Conservation (phyloP, 2,888 invertebrate genomes). For the Neuroscelio doddi region DNA sequence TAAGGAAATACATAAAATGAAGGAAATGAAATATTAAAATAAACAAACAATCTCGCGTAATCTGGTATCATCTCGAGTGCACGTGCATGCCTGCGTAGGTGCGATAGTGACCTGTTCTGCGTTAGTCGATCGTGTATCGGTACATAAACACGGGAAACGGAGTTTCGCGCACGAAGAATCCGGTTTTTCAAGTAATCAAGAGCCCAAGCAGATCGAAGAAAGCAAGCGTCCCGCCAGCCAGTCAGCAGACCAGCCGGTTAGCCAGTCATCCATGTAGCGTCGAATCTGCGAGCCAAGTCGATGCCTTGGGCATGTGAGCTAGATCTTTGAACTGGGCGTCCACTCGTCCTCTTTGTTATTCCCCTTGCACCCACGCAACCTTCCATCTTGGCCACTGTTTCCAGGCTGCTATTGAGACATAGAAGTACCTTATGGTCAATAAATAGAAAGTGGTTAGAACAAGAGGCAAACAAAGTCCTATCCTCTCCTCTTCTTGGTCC, state of each 20-base stretch:
- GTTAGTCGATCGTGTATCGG: slow-evolving; percentile 45
- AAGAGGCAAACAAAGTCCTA: slow-evolving; percentile 30
- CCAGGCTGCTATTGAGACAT: slow-evolving; percentile 62
- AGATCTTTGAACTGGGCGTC: slow-evolving; percentile 54
- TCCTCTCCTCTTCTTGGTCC: slow-evolving; percentile 34
- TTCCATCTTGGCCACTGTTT: slow-evolving; percentile 54
- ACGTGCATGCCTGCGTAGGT: slow-evolving; percentile 25
- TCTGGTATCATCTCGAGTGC: slow-evolving; percentile 13
- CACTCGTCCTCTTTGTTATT: slow-evolving; percentile 43
- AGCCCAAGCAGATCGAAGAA: slow-evolving; percentile 43
- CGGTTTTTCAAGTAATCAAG: slow-evolving; percentile 70
- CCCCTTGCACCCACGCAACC: slow-evolving; percentile 46
- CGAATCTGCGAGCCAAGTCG: slow-evolving; percentile 46
- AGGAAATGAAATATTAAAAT: too few species aligned
- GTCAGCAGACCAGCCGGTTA: slow-evolving; percentile 36
- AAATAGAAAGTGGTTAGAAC: slow-evolving; percentile 52
- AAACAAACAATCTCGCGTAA: background rate
- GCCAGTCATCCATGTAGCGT: slow-evolving; percentile 39
- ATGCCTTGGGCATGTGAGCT: slow-evolving; percentile 55
- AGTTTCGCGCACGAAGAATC: slow-evolving; percentile 68
- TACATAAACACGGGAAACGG: slow-evolving; percentile 66
- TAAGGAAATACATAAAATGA: too few species aligned
- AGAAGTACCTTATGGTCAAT: slow-evolving; percentile 55
- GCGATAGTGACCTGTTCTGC: slow-evolving; percentile 40
- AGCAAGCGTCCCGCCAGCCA: slow-evolving; percentile 46